Base-by-base conservation (phyloP, 2,113 vertebrate genomes). In the Osmerus mordax region DNA sequence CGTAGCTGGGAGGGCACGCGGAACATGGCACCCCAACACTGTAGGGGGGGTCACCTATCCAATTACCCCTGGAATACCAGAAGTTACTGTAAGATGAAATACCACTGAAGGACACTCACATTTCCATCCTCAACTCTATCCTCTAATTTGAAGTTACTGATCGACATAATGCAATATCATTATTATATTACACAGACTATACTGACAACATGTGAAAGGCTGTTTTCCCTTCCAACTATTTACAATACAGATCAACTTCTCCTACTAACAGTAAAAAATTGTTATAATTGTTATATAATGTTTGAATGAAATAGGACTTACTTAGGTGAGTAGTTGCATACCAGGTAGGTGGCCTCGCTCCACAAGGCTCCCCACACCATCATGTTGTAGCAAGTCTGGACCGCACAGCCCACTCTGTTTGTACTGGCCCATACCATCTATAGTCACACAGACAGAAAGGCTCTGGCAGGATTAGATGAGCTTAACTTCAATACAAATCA, bases 371-470 rank as follows among this genome's bases (percentile, higher is more conserved):
- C 95, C 95, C 95, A 96, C 55, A 96, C 93, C 61, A 95, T 92
- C 95, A 97, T 97, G 75, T 95, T 95, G 78, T 93, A 91, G 82
- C 95, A 97, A 0, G 93, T 94, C 54, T 96, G 90, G 79, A 97
- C 90, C 25, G 95, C 95, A 81, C 95, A 97, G 81, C 95, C 95
- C 80, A 96, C 92, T 76, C 94, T 90, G 87, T 93, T 96, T 78
- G 95, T 94, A 76, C 94, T 94, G 59, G 94, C 94, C 95, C 95
- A 97, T 77, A 96, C 95, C 95, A 97, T 96, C 95, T 96, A 84
- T 80, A 90, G 70, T 81, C 59, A 87, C n/a, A 28, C 7, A 53
- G 19, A n/a, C 12, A 23, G 16, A 15, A 69, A 3, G 29, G 61
- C 53, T 14, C 7, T 1, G 19, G 21, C 4, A 19, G 8, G 16